These are phyloP conservation scores for Ecliptopera silaceata DNA, from an alignment of 2,888 invertebrate species.

Conservation along the genomic window DNA sequence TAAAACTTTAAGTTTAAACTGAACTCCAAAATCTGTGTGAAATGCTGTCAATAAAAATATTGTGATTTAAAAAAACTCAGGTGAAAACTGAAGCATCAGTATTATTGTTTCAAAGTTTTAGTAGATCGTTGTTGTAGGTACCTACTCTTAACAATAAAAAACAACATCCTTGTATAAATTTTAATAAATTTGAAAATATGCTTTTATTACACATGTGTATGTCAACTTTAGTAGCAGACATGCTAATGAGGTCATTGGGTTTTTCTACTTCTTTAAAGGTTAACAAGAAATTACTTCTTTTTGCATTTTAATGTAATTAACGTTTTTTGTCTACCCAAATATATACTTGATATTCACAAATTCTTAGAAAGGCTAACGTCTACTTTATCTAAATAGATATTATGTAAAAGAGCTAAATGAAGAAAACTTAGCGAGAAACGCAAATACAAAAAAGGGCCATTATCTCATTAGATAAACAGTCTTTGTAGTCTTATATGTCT, in stretches of 20 bases:
- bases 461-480: background rate
- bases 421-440: background rate
- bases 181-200: slow-evolving; percentile 35
- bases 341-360: background rate
- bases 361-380: background rate
- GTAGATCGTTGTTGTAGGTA: background rate
- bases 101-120: background rate
- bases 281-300: slow-evolving; percentile 13
- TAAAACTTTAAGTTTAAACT: slow-evolving; percentile 31
- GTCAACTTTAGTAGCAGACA: slow-evolving; percentile 14
- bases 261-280: slow-evolving; percentile 19
- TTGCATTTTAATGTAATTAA: slow-evolving; percentile 3
- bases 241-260: slow-evolving; percentile 21
- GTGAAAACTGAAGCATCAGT: too few relatives aligned
- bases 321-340: background rate
- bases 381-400: background rate
- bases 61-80: too few relatives aligned
- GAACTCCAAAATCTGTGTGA: background rate
- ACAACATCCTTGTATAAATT: slow-evolving; percentile 16
- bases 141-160: background rate
- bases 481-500: too few relatives aligned
- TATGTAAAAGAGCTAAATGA: background rate
- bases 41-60: background rate
- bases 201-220: background rate
- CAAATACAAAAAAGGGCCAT: background rate